Evolutionary conservation across 1,140 invertebrate genomes (phyloP), one percentile per base, ranked within the genome.

Genomic region (Diorhabda elongata): DNA sequence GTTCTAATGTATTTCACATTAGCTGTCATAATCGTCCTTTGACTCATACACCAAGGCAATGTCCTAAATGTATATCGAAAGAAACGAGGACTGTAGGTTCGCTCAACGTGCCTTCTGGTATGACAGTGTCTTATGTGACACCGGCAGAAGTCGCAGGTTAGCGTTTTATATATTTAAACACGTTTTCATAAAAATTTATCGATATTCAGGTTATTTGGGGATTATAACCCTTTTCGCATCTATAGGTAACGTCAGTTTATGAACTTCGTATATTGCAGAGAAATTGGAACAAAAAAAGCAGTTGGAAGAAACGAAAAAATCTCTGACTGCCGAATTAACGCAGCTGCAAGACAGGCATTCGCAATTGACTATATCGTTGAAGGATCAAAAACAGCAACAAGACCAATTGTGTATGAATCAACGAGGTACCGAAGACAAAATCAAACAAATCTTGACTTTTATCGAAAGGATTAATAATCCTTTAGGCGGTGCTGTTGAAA

Each of bases 1-100:
- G 85, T 73, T 74, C 80, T 45, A 78, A 80, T 42, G 83, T 81
- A 68, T 86, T 85, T 75, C 85, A 86, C 69, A 76, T 84, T 4
- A 82, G 82, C 11, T 86, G 85, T 72, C 84, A 85, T 66, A 80
- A 81, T 69, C 72, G 78, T n/a, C 78, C 80, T 11, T 73, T 80
- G 26, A 65, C 72, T 3, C 74, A 77, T 58, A 70, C 76, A 7
- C 79, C 80, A 5, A 64, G 72, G 44, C 74, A 79, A 58, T 81
- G 80, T 67, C 79, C 79, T 9, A 76, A 74, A 67, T 81, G 80
- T 64, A 71, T 75, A 9, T 61, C 58, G 5, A 78, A 79, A 66
- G 78, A 78, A 65, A 68, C 67, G 45, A 70, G 73, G 43, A 73
- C 70, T 47, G 63, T 73, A 59, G 76, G 74, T 57, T 72, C 70